Evolutionary conservation across 2,113 vertebrate genomes (phyloP).

Genomic region (Rhinolophus sinicus): DNA sequence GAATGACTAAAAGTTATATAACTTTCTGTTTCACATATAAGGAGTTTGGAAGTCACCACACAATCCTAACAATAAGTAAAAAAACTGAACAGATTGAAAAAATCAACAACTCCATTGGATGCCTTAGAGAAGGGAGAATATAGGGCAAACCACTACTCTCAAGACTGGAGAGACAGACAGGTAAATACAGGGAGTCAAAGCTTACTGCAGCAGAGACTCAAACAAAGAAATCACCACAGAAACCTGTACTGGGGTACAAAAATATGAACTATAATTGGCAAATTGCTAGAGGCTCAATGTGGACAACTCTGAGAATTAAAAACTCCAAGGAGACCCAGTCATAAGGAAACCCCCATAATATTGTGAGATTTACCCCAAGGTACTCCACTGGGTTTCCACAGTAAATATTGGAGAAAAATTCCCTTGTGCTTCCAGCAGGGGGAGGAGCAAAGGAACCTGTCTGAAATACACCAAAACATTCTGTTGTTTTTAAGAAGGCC

Average conservation of each 20-base stretch:
- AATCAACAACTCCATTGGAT: background rate
- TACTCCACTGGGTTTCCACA: background rate
- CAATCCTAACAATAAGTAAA: background rate
- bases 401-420: background rate
- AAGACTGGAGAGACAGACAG: background rate
- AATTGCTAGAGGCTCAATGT: background rate
- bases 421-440: background rate
- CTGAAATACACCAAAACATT: background rate
- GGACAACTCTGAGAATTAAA: background rate
- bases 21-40: background rate
- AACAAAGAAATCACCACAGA: background rate
- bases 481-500: background rate
- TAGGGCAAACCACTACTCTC: background rate
- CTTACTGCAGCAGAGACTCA: background rate
- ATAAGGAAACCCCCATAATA: background rate
- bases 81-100: background rate
- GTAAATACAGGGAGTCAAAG: background rate
- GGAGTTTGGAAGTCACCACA: background rate
- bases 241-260: background rate
- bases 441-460: background rate
- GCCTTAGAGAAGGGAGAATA: background rate
- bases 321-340: background rate
- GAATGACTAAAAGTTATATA: background rate
- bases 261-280: background rate
- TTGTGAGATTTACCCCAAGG: background rate